Percentiles rank a stretch among this genome's conserved stretches.
phyloP scores from a whole-genome alignment of 1,140 invertebrate genomes.

The Euura lappo region DNA sequence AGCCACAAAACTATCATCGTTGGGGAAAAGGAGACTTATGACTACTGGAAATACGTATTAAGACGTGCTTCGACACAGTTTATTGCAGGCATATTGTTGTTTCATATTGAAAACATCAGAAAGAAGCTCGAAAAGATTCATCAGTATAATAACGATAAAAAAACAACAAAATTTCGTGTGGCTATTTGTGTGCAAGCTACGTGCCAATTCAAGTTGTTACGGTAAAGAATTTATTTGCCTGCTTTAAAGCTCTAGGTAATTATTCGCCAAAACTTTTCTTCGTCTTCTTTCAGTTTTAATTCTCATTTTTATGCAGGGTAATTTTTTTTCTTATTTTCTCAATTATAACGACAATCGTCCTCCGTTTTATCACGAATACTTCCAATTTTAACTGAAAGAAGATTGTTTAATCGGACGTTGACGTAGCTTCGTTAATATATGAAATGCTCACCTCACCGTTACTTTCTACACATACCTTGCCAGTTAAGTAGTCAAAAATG shows the following conservation, averaged over 20 bases:
- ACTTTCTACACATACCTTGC: not conserved
- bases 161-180: constrained; percentile 15
- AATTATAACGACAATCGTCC: not conserved
- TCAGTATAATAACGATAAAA: not conserved
- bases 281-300: not conserved
- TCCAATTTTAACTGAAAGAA: not conserved
- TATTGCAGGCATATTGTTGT: constrained; percentile 32
- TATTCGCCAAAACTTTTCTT: not conserved
- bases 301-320: not conserved
- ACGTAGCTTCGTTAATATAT: not conserved
- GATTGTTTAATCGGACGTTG: not conserved
- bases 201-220: constrained; percentile 21
- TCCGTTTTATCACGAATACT: not conserved
- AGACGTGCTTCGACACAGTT: constrained; percentile 28
- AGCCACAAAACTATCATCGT: constrained; percentile 24
- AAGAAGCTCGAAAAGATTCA: not conserved
- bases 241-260: constrained; percentile 3
- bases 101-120: constrained; percentile 35
- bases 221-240: constrained; percentile 30
- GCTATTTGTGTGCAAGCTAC: constrained; percentile 9
- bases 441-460: not conserved
- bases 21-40: constrained; percentile 15
- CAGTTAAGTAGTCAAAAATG: constrained; percentile 1
- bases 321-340: not conserved
- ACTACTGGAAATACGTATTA: constrained; percentile 14